Base-by-base conservation (phyloP, 2,888 invertebrate genomes). In the Netelia melanura region DNA sequence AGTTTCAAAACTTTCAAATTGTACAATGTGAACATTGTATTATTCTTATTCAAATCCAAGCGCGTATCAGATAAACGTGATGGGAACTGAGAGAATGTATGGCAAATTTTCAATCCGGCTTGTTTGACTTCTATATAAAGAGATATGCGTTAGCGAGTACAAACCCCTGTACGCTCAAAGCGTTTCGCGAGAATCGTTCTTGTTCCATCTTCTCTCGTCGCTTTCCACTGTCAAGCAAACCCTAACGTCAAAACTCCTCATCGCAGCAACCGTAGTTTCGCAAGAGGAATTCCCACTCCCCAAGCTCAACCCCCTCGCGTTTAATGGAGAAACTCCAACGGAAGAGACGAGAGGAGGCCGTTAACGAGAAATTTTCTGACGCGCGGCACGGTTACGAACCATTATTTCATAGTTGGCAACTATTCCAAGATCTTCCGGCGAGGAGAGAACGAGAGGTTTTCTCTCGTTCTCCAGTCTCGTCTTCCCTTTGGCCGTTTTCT, bases 341-440 rank as follows among this genome's bases (percentile, higher is more conserved):
- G 83, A 52, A 76, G 77, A 56, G 77, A 56, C 58, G 80, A 52
- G 80, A 54, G 44, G 54, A 54, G 64, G 64, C 65, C 82, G 83
- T 82, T 85, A 85, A 77, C 80, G 85, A 80, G 83, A 85, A 85
- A 85, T 85, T 85, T 85, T 79, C 76, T 82, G 83, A 83, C 83
- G 81, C 72, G 43, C 43, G 30, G 25, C 38, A 44, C 38, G 38
- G 38, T 61, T 72, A 14, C 64, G 54, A 62, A 76, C 71, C 76
- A 83, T 83, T 85, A 85, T 83, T 83, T 83, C 80, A 85, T 85
- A 83, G 85, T 76, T 83, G 75, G 85, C 76, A 85, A 85, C 85
- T 85, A 83, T 85, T 85, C 83, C 80, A 85, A 85, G 80, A 85
- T 85, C 76, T 80, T 68, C 64, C 68, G 71, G 8, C 54, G 43